phyloP scores from a whole-genome alignment of 2,113 vertebrate genomes.

The Melanocharis versteri region DNA sequence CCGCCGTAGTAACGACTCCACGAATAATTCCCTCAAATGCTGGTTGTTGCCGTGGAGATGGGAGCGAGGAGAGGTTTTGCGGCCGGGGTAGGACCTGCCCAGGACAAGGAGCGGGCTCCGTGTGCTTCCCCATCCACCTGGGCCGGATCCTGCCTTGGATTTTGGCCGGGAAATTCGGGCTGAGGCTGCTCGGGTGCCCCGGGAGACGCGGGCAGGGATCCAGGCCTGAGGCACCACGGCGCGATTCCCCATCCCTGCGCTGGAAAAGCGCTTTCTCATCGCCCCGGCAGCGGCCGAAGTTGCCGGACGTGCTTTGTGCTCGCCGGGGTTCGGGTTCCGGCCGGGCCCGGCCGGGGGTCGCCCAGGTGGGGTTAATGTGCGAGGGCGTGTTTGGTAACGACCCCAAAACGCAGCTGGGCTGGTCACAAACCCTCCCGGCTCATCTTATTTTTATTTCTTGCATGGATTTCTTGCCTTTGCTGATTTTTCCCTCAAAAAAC shows the following conservation, averaged over 20 bases:
- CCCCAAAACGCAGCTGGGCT: background rate
- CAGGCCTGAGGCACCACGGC: background rate
- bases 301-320: background rate
- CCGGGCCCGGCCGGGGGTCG: accelerated
- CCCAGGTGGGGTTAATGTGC: accelerated
- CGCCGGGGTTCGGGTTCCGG: accelerated
- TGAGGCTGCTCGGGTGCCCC: background rate
- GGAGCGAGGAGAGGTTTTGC: background rate
- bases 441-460: accelerated
- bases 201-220: background rate
- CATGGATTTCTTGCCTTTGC: background rate
- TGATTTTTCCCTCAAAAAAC: background rate
- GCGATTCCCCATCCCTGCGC: background rate
- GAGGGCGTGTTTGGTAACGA: background rate
- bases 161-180: background rate
- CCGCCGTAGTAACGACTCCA: background rate
- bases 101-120: background rate
- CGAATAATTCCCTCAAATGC: background rate
- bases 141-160: background rate
- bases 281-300: background rate
- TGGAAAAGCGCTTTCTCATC: slow-evolving; percentile 26
- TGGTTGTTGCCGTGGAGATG: background rate
- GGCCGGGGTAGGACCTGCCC: background rate
- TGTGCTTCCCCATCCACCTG: background rate
- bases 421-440: background rate